These are phyloP conservation scores for Autographa pulchrina DNA, from an alignment of 2,888 invertebrate genomes.

Conservation along the genomic window DNA sequence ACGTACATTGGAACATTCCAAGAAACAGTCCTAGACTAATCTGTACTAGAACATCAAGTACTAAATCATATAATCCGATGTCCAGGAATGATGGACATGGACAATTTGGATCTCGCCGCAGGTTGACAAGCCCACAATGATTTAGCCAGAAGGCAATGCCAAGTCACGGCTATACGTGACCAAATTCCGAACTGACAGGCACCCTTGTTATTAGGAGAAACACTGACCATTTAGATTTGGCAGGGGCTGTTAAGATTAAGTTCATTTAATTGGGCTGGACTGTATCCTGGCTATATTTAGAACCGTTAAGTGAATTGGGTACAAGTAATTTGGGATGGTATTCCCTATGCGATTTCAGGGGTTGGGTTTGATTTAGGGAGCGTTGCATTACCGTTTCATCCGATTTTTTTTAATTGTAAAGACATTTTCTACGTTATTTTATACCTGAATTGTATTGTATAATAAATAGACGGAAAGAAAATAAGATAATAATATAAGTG, in stretches of 20 bases:
- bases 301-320: not conserved
- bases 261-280: conserved; percentile 26
- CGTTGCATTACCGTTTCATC: not conserved
- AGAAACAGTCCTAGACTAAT: not conserved
- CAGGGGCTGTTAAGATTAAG: conserved; percentile 22
- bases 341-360: conserved; percentile 2
- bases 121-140: conserved; percentile 38
- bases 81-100: conserved; percentile 31
- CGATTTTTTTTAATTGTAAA: not conserved
- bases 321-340: not conserved
- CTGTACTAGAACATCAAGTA: conserved; percentile 7
- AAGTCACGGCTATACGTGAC: conserved; percentile 41
- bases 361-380: not conserved
- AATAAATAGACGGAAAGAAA: too few relatives aligned
- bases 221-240: conserved; percentile 27
- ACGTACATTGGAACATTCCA: not conserved
- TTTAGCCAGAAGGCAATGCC: conserved; percentile 25
- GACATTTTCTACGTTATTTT: too few relatives aligned
- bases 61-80: conserved; percentile 26
- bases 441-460: too few relatives aligned
- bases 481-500: too few relatives aligned
- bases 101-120: conserved; percentile 36
- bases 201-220: conserved; percentile 32
- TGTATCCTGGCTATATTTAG: conserved; percentile 14
- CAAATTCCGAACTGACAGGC: conserved; percentile 44